phyloP scores from a whole-genome alignment of 2,888 invertebrate genomes.

The Venusia cambrica region DNA sequence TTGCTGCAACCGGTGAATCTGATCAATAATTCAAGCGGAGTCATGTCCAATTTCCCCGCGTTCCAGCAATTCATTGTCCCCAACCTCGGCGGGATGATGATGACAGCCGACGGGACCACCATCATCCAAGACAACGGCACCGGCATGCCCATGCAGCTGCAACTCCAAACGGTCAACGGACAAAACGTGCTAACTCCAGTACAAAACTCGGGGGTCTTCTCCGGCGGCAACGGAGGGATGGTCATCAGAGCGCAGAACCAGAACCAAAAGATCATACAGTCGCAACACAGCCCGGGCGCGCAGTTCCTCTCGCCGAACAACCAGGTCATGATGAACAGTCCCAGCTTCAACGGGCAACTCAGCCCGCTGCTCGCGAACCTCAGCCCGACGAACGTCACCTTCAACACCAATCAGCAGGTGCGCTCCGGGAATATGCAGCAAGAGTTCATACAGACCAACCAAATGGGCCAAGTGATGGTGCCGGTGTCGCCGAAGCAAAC shows the following conservation, averaged over 20 bases:
- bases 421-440: slow-evolving; percentile 81
- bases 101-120: slow-evolving; percentile 90
- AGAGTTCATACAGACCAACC: slow-evolving; percentile 86
- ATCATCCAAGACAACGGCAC: slow-evolving; percentile 86
- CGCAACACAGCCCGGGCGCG: slow-evolving; percentile 84
- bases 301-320: slow-evolving; percentile 88
- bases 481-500: slow-evolving; percentile 84
- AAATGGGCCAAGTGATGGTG: slow-evolving; percentile 87
- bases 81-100: slow-evolving; percentile 90
- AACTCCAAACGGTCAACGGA: slow-evolving; percentile 90
- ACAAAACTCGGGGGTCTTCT: slow-evolving; percentile 84
- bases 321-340: slow-evolving; percentile 88
- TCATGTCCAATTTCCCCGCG: slow-evolving; percentile 88
- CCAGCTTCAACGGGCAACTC: slow-evolving; percentile 86
- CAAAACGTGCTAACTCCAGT: slow-evolving; percentile 88
- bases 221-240: slow-evolving; percentile 87
- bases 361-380: slow-evolving; percentile 89
- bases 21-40: slow-evolving; percentile 85
- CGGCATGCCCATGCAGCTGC: slow-evolving; percentile 86
- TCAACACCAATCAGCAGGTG: slow-evolving; percentile 79
- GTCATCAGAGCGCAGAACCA: slow-evolving; percentile 88
- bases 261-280: slow-evolving; percentile 85
- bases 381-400: slow-evolving; percentile 85
- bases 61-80: slow-evolving; percentile 92
- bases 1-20: slow-evolving; percentile 91